Evolutionary conservation across 2,888 invertebrate genomes (phyloP).

Genomic region (Eupeodes luniger): DNA sequence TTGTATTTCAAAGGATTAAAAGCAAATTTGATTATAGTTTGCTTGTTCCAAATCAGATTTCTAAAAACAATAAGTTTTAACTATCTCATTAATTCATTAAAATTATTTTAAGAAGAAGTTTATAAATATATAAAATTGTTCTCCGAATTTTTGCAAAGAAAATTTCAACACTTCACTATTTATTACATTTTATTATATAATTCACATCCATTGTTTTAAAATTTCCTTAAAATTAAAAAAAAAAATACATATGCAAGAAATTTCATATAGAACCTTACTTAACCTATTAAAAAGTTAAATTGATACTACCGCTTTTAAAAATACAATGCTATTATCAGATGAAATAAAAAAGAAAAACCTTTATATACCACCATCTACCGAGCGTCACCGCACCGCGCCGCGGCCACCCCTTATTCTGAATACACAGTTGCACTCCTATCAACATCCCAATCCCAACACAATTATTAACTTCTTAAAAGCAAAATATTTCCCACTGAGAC

Average conservation of each 20-base stretch:
- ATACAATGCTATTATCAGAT: conserved; percentile 6
- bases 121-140: too few species aligned
- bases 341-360: neutral
- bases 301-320: conserved; percentile 10
- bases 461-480: conserved; percentile 41
- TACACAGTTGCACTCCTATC: neutral
- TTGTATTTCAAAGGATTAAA: too few species aligned
- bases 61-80: too few species aligned
- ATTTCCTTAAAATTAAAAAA: neutral
- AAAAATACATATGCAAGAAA: neutral
- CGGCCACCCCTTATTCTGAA: too few species aligned
- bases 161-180: too few species aligned
- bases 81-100: too few species aligned
- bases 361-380: neutral
- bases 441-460: conserved; percentile 5
- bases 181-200: too few species aligned
- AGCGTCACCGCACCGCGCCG: too few species aligned
- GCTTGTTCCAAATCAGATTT: too few species aligned
- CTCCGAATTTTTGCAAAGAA: too few species aligned
- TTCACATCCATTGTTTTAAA: neutral
- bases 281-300: conserved; percentile 25
- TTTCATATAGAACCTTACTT: neutral
- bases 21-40: too few species aligned
- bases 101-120: too few species aligned
- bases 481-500: conserved; percentile 55